These are phyloP conservation scores for Drosophila paranaensis DNA, from an alignment of 2,888 invertebrate species.

Conservation along the genomic window DNA sequence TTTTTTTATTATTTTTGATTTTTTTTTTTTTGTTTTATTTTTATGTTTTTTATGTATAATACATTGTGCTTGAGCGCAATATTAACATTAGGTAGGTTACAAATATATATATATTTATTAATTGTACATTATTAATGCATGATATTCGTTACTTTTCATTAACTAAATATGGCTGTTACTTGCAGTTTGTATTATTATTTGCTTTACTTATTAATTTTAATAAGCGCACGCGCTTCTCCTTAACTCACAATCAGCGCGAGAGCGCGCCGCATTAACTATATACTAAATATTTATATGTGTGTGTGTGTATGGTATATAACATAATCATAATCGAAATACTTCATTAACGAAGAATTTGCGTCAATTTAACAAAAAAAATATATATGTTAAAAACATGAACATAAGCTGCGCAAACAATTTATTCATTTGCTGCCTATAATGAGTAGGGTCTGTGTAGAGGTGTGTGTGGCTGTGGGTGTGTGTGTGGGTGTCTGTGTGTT, in stretches of 20 bases:
- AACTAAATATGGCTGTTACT: constrained; percentile 78
- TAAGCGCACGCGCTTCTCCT: constrained; percentile 16
- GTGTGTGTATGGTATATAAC: constrained; percentile 32
- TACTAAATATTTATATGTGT: constrained; percentile 36
- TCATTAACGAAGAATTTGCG: constrained; percentile 70
- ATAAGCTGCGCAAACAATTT: constrained; percentile 39
- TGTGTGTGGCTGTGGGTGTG: background rate
- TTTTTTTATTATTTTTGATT: constrained; percentile 10
- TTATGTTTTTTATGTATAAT: constrained; percentile 60
- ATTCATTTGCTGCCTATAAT: constrained; percentile 43
- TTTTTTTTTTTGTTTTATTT: constrained; percentile 2
- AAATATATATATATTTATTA: constrained; percentile 60
- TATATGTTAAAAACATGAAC: constrained; percentile 23
- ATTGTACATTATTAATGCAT: constrained; percentile 74
- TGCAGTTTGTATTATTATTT: constrained; percentile 24
- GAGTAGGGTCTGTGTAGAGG: constrained; percentile 20
- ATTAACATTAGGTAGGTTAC: constrained; percentile 51
- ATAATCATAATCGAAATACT: constrained; percentile 69
- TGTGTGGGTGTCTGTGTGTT: constrained; percentile 7
- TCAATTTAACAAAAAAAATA: constrained; percentile 66
- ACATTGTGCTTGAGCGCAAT: constrained; percentile 61
- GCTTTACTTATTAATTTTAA: constrained; percentile 13
- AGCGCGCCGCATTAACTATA: constrained; percentile 27
- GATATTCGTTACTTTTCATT: constrained; percentile 66
- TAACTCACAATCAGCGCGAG: constrained; percentile 21